Conservation (phyloP, 2,888 invertebrate genomes). For the Megastigmus dorsalis region DNA sequence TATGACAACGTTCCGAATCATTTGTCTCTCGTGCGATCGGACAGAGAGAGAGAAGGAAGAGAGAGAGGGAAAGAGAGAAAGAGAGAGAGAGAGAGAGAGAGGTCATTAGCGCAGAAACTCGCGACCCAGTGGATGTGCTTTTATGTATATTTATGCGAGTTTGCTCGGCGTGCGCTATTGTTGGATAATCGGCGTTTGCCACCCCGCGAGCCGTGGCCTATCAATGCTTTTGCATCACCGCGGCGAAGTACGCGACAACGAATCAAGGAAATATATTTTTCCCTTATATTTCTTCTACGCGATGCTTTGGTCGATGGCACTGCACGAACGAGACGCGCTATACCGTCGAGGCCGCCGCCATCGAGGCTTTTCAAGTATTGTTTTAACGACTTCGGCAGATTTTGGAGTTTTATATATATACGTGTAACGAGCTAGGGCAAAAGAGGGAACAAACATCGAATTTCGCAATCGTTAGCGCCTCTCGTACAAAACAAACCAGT, state of each 20-base stretch:
- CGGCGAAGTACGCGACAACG: slow-evolving; percentile 15
- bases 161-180: not conserved
- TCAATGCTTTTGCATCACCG: slow-evolving; percentile 30
- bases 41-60: not conserved
- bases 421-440: no score
- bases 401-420: not conserved
- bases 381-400: not conserved
- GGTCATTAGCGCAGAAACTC: slow-evolving; percentile 35
- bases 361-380: not conserved
- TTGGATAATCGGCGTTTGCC: slow-evolving; percentile 21
- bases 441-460: not conserved
- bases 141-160: not conserved
- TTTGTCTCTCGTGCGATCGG: slow-evolving; percentile 34
- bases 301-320: not conserved
- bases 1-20: slow-evolving; percentile 42
- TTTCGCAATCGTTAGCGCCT: no score
- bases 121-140: not conserved
- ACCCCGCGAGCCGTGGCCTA: slow-evolving; percentile 8
- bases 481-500: no score
- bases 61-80: not conserved
- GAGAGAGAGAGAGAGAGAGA: not conserved
- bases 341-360: no score
- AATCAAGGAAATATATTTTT: slow-evolving; percentile 22
- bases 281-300: no score
- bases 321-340: no score